Evolutionary conservation across 2,797 vertebrate species (phyloP).

Genomic region (Halcyon smyrnensis): DNA sequence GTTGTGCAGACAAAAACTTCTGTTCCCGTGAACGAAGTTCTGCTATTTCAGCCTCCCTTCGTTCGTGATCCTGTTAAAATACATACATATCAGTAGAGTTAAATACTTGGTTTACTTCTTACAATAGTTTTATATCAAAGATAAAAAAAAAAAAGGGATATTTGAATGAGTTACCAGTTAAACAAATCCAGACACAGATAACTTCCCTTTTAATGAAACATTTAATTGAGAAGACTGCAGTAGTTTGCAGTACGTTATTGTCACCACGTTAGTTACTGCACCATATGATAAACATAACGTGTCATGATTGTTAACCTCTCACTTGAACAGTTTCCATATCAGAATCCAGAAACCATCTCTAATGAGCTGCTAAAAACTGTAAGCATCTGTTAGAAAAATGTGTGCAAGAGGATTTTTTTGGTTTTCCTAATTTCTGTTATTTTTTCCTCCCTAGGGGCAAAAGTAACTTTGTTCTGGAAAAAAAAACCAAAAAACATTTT

Average conservation of each 20-base stretch:
- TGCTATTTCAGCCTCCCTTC: conserved; percentile 82
- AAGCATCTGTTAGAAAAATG: neutral
- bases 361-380: neutral
- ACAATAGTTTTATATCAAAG: neutral
- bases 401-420: neutral
- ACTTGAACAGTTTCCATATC: neutral
- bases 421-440: neutral
- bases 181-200: neutral
- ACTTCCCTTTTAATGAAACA: neutral
- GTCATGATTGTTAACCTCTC: neutral
- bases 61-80: conserved; percentile 78
- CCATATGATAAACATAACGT: neutral
- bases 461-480: neutral
- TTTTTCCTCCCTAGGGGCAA: neutral
- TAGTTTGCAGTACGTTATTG: neutral
- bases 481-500: neutral
- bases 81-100: neutral
- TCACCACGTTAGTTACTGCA: neutral
- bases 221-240: neutral
- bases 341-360: neutral
- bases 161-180: neutral
- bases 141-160: neutral
- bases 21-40: conserved; percentile 82
- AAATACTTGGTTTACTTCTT: neutral
- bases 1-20: conserved; percentile 80